These are phyloP conservation scores for Rhamnusium bicolor DNA, from an alignment of 2,888 invertebrate genomes.

Conservation along the genomic window DNA sequence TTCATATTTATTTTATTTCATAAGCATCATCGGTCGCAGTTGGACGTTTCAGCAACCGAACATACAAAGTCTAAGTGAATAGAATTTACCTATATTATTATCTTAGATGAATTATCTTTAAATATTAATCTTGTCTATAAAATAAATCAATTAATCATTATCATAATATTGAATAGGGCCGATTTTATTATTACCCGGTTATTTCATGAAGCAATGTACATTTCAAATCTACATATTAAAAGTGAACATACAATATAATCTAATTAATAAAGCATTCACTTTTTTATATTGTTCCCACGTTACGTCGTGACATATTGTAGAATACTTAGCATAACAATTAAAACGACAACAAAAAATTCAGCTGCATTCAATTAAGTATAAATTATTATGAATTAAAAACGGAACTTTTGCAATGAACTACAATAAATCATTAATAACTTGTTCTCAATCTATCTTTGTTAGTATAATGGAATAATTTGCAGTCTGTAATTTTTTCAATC, in stretches of 20 bases:
- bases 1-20: too few relatives aligned
- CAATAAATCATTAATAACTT: slow-evolving; percentile 23
- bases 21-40: too few relatives aligned
- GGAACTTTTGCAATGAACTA: background rate
- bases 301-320: background rate
- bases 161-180: too few relatives aligned
- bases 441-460: slow-evolving; percentile 1
- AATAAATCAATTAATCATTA: too few relatives aligned
- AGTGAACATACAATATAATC: background rate
- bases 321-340: slow-evolving; percentile 22
- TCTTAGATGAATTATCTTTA: too few relatives aligned
- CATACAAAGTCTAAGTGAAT: too few relatives aligned
- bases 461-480: background rate
- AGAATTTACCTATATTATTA: too few relatives aligned
- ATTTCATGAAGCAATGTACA: too few relatives aligned
- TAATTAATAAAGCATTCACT: background rate
- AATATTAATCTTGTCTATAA: too few relatives aligned
- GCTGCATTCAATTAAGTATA: slow-evolving; percentile 16
- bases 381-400: slow-evolving; percentile 21
- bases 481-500: background rate
- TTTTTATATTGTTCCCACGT: slow-evolving; percentile 19
- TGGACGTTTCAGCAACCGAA: too few relatives aligned
- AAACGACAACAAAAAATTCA: slow-evolving; percentile 1
- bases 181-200: too few relatives aligned
- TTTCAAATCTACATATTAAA: background rate